Percentiles rank a stretch among this genome's conserved stretches.
These are phyloP conservation scores for Clarias gariepinus DNA, from an alignment of 2,113 vertebrate genomes.

Conservation along the genomic window DNA sequence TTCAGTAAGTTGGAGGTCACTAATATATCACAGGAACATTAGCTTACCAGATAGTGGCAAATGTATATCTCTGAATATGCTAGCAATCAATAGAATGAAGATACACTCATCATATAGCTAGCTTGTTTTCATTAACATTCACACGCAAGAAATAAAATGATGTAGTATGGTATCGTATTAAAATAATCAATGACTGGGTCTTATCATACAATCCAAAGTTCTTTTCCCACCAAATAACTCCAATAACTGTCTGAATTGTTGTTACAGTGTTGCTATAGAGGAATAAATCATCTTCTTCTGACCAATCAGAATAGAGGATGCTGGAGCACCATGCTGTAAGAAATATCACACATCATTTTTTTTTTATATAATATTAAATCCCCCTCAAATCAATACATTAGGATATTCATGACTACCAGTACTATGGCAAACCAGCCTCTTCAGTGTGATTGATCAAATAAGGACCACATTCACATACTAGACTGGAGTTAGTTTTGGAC, in stretches of 20 bases:
- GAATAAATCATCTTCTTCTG: background rate
- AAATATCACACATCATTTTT: background rate
- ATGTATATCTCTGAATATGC: background rate
- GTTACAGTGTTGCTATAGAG: background rate
- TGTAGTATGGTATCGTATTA: background rate
- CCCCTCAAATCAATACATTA: background rate
- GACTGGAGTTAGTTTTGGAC: background rate
- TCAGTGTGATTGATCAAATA: background rate
- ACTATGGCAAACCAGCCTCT: conserved; percentile 5
- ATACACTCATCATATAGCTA: background rate
- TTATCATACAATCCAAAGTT: background rate
- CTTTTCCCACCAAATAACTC: background rate
- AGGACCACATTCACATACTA: background rate
- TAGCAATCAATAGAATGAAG: background rate
- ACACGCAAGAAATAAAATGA: background rate
- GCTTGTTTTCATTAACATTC: background rate
- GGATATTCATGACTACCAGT: background rate
- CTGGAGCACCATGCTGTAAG: too few species aligned
- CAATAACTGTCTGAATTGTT: background rate
- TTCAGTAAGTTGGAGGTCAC: background rate
- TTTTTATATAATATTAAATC: background rate
- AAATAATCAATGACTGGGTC: background rate
- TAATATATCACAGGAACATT: background rate
- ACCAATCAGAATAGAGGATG: background rate
- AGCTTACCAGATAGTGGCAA: background rate